Conservation (phyloP, 2,797 vertebrate genomes). For the Parauchenoglanis punctatus region DNA sequence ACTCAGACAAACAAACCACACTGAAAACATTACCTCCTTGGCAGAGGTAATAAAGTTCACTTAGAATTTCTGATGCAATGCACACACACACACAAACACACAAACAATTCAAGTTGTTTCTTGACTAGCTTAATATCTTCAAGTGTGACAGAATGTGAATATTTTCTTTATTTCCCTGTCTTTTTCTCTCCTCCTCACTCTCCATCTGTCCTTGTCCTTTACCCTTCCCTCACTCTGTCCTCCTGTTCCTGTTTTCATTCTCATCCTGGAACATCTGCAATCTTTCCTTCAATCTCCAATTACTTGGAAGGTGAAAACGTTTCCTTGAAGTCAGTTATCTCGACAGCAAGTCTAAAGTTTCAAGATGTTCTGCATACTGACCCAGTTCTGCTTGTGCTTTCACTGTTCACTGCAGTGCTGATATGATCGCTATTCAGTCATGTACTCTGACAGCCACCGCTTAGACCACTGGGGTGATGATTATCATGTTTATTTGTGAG, state of each 20-base stretch:
- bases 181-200: neutral
- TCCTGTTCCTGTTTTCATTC: slow-evolving; percentile 40
- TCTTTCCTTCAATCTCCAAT: slow-evolving; percentile 3
- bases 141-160: neutral
- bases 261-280: slow-evolving; percentile 4
- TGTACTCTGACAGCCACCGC: neutral
- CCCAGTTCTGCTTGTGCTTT: slow-evolving; percentile 13
- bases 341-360: neutral
- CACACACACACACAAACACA: neutral
- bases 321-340: slow-evolving; percentile 6
- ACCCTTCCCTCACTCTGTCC: neutral
- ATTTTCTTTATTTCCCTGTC: slow-evolving; percentile 13
- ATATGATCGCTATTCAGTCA: slow-evolving; percentile 20
- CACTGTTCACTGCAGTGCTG: neutral
- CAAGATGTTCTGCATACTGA: neutral
- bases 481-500: slow-evolving; percentile 21
- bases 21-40: too few species aligned
- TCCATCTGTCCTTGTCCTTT: neutral
- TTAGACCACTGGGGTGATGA: slow-evolving; percentile 16
- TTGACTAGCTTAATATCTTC: neutral
- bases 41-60: neutral
- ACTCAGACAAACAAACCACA: too few species aligned
- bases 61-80: neutral
- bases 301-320: neutral
- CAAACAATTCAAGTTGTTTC: neutral